Percentiles rank a stretch among this genome's conserved stretches.
Conservation (phyloP, 2,888 invertebrate genomes). For the Diaprepes abbreviatus region DNA sequence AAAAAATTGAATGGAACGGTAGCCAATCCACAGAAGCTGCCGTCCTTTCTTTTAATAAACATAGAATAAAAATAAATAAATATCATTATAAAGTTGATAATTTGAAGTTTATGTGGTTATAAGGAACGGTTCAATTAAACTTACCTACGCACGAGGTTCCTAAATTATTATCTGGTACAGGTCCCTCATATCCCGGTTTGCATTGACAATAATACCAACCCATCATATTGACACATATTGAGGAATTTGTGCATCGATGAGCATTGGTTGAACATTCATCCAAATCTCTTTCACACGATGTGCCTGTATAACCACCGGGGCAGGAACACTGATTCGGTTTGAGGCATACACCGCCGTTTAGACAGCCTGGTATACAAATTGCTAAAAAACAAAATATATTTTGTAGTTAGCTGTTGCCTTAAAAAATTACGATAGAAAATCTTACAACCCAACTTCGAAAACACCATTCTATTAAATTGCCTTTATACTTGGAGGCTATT, state of each 20-base stretch:
- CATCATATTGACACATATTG: slow-evolving; percentile 88
- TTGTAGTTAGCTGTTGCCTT: no score
- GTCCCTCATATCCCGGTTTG: slow-evolving; percentile 80
- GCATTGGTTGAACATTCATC: slow-evolving; percentile 85
- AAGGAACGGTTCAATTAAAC: no score
- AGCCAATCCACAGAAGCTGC: no score
- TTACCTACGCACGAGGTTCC: slow-evolving; percentile 77
- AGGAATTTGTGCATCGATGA: slow-evolving; percentile 81
- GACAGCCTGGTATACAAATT: slow-evolving; percentile 82
- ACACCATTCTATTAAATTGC: no score
- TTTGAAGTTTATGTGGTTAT: no score
- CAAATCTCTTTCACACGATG: slow-evolving; percentile 87
- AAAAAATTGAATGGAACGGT: no score
- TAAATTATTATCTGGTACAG: slow-evolving; percentile 71
- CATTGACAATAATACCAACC: slow-evolving; percentile 93
- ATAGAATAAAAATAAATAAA: no score
- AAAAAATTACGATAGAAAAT: no score
- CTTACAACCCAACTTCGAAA: no score
- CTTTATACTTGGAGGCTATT: no score
- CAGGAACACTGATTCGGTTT: slow-evolving; percentile 85
- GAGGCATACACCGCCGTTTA: slow-evolving; percentile 87
- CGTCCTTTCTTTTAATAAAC: no score
- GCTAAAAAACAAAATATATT: slow-evolving; percentile 72
- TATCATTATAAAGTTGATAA: no score
- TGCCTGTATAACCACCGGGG: slow-evolving; percentile 84